Percentiles rank a stretch among this genome's conserved stretches.
phyloP scores from a whole-genome alignment of 2,113 vertebrate genomes.

The Fulmarus glacialis region DNA sequence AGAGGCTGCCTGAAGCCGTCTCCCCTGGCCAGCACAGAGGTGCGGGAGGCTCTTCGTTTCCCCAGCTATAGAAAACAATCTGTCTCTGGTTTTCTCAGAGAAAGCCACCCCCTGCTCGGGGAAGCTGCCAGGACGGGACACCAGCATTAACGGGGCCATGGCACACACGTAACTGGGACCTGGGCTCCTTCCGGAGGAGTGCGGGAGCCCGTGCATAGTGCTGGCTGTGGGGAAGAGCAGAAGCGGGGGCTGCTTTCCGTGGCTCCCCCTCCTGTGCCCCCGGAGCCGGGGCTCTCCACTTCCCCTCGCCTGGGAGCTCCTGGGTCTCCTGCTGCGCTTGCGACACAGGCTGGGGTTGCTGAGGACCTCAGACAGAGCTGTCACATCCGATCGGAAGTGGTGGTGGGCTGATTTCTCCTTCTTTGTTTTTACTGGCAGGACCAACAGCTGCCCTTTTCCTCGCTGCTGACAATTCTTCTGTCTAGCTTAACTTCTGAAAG shows the following conservation, averaged over 20 bases:
- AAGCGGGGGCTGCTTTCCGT: neutral
- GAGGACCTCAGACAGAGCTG: neutral
- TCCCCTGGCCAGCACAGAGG: neutral
- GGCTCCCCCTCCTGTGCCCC: neutral
- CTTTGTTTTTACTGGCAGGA: slow-evolving; percentile 55
- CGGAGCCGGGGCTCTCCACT: neutral
- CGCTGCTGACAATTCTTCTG: neutral
- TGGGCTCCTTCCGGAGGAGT: neutral
- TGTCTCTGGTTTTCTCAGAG: neutral
- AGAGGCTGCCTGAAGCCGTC: neutral
- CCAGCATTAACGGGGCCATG: neutral
- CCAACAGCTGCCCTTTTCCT: slow-evolving; percentile 19
- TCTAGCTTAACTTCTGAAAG: neutral
- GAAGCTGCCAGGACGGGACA: neutral
- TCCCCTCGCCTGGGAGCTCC: neutral
- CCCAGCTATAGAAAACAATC: neutral
- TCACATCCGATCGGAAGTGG: slow-evolving; percentile 15
- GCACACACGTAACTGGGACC: rapidly evolving
- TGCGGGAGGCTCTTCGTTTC: neutral
- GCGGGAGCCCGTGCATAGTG: rapidly evolving
- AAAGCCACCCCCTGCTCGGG: neutral
- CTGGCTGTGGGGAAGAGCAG: neutral
- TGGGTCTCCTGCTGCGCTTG: neutral
- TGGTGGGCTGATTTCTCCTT: slow-evolving; percentile 22
- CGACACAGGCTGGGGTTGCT: neutral